Base-by-base conservation (phyloP, 1,140 invertebrate species). In the Drosophila murphyi region DNA sequence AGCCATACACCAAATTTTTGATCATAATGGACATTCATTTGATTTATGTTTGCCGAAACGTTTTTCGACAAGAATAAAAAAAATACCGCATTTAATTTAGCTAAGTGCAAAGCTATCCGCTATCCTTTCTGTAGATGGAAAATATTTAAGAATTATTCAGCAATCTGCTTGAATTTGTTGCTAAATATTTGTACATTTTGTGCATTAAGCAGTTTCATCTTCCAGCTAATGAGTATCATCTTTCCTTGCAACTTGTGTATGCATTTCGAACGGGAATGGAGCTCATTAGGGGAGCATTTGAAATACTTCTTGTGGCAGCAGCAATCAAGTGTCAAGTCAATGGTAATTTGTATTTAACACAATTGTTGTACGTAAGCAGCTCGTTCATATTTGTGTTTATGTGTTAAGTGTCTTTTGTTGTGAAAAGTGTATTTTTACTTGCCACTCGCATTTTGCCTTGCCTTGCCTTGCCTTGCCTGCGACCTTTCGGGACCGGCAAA, bases 361-460 rank as follows among this genome's bases (percentile, higher is more conserved):
- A 61, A 69, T 32, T 47, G 71, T 37, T 54, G 10, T n/a, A 43
- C 10, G 50, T 50, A 51, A 61, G 64, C 10, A 55, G 20, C 50
- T 60, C 71, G 32, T 69, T 61, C 64, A 61, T 73, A 73, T 73
- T 68, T 73, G 55, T 73, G 71, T 73, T 60, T 68, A 73, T 73
- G 69, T 73, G 48, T 68, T 69, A 61, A 69, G 69, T 69, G 71
- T 62, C 35, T 20, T 20, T 20, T 20, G 20, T 20, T 20, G 43
- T 37, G 35, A 43, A 43, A 43, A 1, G 20, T 20, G 20, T 20
- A 20, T 20, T 20, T 20, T 20, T 20, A 20, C 20, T 20, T 55
- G 32, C 12, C 12, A 35, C 3, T 3, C 28, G 8, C 28, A 20
- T 35, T 35, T 20, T 52, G 20, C 45, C 48, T 12, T 12, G 12